These are phyloP conservation scores for Crotophaga sulcirostris DNA, from an alignment of 2,113 vertebrate genomes.

Conservation along the genomic window DNA sequence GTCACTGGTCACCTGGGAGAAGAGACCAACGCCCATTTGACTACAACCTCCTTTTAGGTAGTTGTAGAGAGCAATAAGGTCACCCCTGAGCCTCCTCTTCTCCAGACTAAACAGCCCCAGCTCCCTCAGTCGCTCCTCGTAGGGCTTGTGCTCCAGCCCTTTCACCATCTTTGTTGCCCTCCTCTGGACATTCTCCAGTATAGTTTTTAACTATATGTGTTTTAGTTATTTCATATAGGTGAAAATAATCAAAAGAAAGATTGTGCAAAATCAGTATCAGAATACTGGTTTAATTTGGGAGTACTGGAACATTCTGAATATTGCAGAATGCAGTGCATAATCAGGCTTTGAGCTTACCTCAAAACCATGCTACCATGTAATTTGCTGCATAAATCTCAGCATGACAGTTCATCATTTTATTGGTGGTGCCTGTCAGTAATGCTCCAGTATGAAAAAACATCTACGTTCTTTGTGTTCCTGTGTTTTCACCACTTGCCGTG, in stretches of 20 bases:
- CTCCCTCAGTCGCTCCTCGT: too few relatives aligned
- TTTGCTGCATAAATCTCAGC: not conserved
- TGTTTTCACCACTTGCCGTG: not conserved
- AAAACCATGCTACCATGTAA: not conserved
- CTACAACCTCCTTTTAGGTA: too few relatives aligned
- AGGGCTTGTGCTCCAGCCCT: too few relatives aligned
- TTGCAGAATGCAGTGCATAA: not conserved
- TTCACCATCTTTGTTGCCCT: too few relatives aligned
- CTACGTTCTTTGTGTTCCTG: not conserved
- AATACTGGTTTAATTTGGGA: not conserved
- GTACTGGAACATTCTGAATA: not conserved
- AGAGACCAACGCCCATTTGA: too few relatives aligned
- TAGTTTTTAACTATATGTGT: rapidly evolving
- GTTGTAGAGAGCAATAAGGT: too few relatives aligned
- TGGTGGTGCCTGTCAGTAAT: not conserved
- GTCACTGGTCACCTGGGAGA: too few relatives aligned
- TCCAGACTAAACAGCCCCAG: too few relatives aligned
- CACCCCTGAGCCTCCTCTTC: too few relatives aligned
- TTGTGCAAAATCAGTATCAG: not conserved
- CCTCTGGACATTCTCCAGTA: too few relatives aligned
- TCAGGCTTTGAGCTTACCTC: not conserved
- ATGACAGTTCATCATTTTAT: not conserved
- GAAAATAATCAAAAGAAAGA: not conserved
- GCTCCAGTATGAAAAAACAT: not conserved
- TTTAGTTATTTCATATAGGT: not conserved